Base-by-base conservation (phyloP, 2,888 invertebrate genomes). In the Napeogenes inachia region DNA sequence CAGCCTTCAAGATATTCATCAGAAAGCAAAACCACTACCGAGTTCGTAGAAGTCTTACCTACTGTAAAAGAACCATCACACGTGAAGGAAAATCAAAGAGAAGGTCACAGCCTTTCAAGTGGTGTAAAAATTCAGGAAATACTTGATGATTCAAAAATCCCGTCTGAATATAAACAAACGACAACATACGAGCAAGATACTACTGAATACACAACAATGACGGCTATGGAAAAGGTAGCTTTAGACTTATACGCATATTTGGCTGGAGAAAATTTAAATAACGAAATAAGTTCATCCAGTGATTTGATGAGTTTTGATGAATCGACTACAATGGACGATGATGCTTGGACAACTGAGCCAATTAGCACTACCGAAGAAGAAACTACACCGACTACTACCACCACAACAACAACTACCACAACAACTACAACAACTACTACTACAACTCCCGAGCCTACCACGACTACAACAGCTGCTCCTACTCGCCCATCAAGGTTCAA, bases 161-260 rank as follows among this genome's bases (percentile, higher is more conserved):
- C 88, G 4, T 53, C 83, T 0, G 89, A 87, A 62, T 88, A 87
- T 67, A 87, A 87, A 61, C 81, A 78, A 58, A 87, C 88, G 2
- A 89, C 87, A 0, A 75, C 86, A 2, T 84, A 81, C 60, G 89
- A 87, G 59, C 85, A 85, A 65, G 89, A 89, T 13, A 89, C 89
- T 5, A 93, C 92, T 4, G 93, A 94, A 38, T 93, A 94, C 45
- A 94, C 94, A 0, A 92, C 92, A 10, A 92, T 93, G 81, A 92
- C 93, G 0, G 92, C 92, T 0, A 95, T 95, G 94, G 95, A 96
- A 76, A 96, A 96, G 85, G 95, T 95, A 0, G 96, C 96, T 12
- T 87, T 95, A 13, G 96, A 96, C 73, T 87, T 96, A 56, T 96
- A 96, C 75, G 96, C 96, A 0, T 95, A 96, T 73, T 89, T 95